phyloP scores from a whole-genome alignment of 2,797 vertebrate species.

The Dipus sagitta region DNA sequence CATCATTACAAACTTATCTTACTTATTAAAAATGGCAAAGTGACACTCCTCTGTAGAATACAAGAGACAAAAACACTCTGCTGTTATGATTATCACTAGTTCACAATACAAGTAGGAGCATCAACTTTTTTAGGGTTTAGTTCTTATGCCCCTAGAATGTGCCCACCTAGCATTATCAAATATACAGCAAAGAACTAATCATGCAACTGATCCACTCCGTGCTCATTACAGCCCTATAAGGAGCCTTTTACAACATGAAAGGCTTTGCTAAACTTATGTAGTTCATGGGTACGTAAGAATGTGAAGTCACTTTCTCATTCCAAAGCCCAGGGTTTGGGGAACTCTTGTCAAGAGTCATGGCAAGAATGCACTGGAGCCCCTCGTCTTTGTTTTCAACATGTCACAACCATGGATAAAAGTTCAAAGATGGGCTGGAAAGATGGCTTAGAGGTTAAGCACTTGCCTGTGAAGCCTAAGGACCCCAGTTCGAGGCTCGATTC shows the following conservation, averaged over 20 bases:
- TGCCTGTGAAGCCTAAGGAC: too few relatives aligned
- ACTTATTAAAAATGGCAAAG: background rate
- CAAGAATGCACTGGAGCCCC: background rate
- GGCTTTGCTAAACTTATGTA: background rate
- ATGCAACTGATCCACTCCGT: background rate
- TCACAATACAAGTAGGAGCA: background rate
- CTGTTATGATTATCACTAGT: background rate
- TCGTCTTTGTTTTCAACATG: background rate
- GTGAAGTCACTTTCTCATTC: background rate
- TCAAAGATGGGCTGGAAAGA: background rate
- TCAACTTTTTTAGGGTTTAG: conserved; percentile 9
- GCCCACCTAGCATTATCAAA: background rate
- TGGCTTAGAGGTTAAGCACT: too few relatives aligned
- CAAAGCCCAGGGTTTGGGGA: background rate
- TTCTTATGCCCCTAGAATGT: background rate
- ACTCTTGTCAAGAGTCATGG: background rate
- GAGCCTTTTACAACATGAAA: background rate
- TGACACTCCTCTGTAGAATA: background rate
- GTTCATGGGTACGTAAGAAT: background rate
- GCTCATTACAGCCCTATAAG: background rate
- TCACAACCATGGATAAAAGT: background rate
- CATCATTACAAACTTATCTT: background rate
- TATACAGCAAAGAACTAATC: background rate
- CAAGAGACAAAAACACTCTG: background rate
- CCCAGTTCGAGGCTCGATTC: too few relatives aligned